A percentile compares a stretch with the other conserved stretches of the same genome.
phyloP scores from a whole-genome alignment of 2,113 vertebrate species.

The Eurystomus gularis region DNA sequence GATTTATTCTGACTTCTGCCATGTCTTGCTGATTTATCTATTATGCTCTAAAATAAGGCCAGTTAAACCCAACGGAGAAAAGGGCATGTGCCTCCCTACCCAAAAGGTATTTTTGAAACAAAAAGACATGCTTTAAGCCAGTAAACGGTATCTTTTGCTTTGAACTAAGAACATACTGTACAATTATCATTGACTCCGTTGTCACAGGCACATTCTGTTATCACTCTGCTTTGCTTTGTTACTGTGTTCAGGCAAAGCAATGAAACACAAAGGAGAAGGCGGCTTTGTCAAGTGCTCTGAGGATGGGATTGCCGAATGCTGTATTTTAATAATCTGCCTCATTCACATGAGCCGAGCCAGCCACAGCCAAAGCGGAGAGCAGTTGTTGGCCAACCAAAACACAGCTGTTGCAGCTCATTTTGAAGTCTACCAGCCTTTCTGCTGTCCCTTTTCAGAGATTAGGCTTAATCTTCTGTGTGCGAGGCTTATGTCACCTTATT shows the following conservation, averaged over 20 bases:
- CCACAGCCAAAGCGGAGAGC: not conserved
- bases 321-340: constrained; percentile 38
- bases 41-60: constrained; percentile 39
- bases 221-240: not conserved
- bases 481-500: constrained; percentile 11
- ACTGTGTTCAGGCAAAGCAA: not conserved
- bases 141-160: not conserved
- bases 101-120: constrained; percentile 37
- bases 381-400: constrained; percentile 55
- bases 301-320: not conserved
- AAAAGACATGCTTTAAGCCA: not conserved
- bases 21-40: constrained; percentile 43
- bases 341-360: not conserved
- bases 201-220: not conserved
- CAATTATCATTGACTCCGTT: constrained; percentile 7
- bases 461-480: not conserved
- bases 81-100: not conserved
- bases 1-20: constrained; percentile 33
- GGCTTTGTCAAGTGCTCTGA: not conserved
- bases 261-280: constrained; percentile 20
- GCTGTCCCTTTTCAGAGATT: constrained; percentile 23
- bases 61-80: constrained; percentile 39
- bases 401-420: constrained; percentile 38
- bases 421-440: constrained; percentile 37
- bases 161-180: not conserved